phyloP scores from a whole-genome alignment of 1,140 invertebrate species.

The Rhopalosiphum maidis region DNA sequence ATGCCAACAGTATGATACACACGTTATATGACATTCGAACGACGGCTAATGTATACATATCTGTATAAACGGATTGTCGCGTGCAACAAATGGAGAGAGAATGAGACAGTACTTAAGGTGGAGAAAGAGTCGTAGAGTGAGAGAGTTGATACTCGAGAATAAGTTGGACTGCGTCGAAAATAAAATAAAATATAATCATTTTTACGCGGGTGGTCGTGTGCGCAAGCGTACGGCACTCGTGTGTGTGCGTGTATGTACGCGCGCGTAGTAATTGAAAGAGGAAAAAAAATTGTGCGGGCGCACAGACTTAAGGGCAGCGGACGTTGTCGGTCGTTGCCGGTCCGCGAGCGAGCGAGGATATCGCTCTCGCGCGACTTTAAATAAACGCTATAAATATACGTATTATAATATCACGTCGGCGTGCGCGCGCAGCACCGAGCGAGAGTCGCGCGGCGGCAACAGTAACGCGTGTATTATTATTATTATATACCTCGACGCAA shows the following conservation, averaged over 20 bases:
- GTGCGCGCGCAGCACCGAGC: not conserved
- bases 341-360: not conserved
- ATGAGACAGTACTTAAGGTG: not conserved
- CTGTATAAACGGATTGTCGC: not conserved
- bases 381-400: slow-evolving; percentile 35
- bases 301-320: not conserved
- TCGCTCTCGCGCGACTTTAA: not conserved
- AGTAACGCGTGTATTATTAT: not conserved
- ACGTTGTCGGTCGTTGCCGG: not conserved
- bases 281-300: not conserved
- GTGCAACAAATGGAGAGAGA: not conserved
- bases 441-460: not conserved
- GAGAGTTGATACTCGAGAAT: not conserved
- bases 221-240: too few relatives aligned
- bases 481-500: not conserved
- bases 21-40: not conserved
- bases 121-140: not conserved
- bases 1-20: not conserved
- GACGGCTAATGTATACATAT: not conserved
- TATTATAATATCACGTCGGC: slow-evolving; percentile 10
- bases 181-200: slow-evolving; percentile 6
- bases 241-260: not conserved
- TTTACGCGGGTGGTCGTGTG: not conserved
- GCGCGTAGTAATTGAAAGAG: not conserved
- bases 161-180: not conserved